Evolutionary conservation across 64 coral and sea anemone genomes (phyloP), one percentile per base, ranked within the genome.

Genomic region (Dendrophyllia cribrosa): DNA sequence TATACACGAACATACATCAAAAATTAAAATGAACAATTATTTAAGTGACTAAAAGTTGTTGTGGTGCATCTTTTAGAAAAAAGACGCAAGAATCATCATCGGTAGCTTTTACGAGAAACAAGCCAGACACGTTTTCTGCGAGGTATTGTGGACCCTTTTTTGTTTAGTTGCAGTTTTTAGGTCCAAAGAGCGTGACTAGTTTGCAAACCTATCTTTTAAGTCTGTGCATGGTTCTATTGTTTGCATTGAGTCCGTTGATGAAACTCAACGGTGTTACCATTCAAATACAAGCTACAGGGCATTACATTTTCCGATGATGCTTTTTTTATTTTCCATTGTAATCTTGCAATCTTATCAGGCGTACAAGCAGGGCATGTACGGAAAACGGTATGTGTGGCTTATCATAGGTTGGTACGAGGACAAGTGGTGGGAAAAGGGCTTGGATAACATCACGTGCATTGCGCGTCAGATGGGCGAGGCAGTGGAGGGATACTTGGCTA

Each of bases 381-480:
- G 94, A 1, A 65, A 81, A 2, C 78, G 87, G 11, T 96, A 89
- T 13, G 85, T 92, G 1, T 96, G 94, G 94, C 85, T 96, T 22
- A 96, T 96, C 17, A 96, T 96, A 47, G 94, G 94, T 2, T 96
- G 94, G 94, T 96, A 96, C 61, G 84, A 91, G 3, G 70, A 87
- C 4, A 71, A 69, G 12, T 96, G 94, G 94, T 96, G 89, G 89
- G 77, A 89, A 22, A 71, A 12, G 49, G 13, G 79, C 15, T 77
- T 94, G 78, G 87, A 84, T 8, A 17, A 55, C 15, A 43, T 83
- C 58, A 53, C 17, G 1, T 94, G 92, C 23, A 81, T 56, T 55
- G 26, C 15, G 3, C 21, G n/a, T 59, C 69, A 88, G 14, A 92
- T 96, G 90, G 64, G 85, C 21, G 14, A 58, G 66, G 89, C 66